Conservation (phyloP, 2,888 invertebrate species). For the Tenthredo distinguenda region DNA sequence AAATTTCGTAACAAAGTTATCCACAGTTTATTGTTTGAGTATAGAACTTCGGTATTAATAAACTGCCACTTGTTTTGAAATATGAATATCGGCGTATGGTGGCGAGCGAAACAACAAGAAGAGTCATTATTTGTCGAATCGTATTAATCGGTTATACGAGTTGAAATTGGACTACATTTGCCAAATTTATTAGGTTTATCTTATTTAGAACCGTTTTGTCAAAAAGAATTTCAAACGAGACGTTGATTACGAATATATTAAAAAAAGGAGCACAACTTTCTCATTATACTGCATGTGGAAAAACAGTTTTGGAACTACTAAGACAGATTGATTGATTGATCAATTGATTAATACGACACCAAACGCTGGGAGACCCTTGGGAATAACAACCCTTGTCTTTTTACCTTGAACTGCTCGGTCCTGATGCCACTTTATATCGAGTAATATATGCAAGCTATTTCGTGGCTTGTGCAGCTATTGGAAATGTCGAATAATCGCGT, state of each 20-base stretch:
- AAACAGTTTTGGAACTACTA: neutral
- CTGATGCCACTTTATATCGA: neutral
- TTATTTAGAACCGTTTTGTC: neutral
- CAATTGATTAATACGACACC: constrained; percentile 16
- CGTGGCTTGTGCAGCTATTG: neutral
- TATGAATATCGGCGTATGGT: neutral
- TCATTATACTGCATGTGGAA: neutral
- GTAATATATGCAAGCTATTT: neutral
- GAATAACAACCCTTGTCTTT: neutral
- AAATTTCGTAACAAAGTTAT: neutral
- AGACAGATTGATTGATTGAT: constrained; percentile 37
- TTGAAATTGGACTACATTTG: neutral
- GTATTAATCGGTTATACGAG: too few relatives aligned
- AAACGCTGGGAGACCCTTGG: neutral
- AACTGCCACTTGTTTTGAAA: neutral
- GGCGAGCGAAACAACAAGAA: neutral
- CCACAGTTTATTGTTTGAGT: neutral
- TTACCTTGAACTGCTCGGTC: neutral
- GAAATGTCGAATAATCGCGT: too few relatives aligned
- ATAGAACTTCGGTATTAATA: neutral
- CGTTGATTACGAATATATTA: neutral
- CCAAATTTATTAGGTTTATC: neutral
- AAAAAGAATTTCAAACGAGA: neutral
- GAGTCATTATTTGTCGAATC: constrained; percentile 1
- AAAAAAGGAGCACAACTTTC: neutral